Conservation (phyloP, 2,888 invertebrate genomes). For the Geophilus truncorum region DNA sequence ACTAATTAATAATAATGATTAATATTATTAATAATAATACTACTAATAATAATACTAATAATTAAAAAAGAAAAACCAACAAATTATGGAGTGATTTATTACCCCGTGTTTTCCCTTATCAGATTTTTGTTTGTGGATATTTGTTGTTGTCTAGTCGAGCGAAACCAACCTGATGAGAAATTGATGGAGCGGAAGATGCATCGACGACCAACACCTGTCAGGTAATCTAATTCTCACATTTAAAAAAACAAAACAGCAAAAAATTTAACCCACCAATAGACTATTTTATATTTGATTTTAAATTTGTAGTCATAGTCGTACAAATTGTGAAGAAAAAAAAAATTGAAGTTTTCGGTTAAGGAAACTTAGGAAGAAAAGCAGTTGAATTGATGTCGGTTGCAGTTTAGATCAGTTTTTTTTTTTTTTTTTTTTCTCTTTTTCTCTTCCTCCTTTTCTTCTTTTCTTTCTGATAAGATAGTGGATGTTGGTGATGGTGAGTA, state of each 20-base stretch:
- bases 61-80: background rate
- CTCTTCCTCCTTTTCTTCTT: background rate
- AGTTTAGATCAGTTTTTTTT: constrained; percentile 18
- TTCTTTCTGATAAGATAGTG: constrained; percentile 1
- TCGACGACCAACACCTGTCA: constrained; percentile 7
- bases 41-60: background rate
- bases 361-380: background rate
- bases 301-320: background rate
- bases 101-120: background rate
- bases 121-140: background rate
- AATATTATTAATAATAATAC: background rate
- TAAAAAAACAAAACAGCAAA: too few relatives aligned
- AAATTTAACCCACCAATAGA: too few relatives aligned
- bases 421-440: background rate
- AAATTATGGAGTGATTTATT: background rate
- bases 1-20: background rate
- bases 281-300: background rate
- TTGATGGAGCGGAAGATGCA: background rate
- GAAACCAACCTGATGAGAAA: background rate
- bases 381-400: too few relatives aligned
- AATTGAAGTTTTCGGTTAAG: background rate
- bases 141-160: background rate
- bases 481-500: too few relatives aligned
- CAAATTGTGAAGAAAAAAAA: background rate
- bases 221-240: background rate